Conservation (phyloP, 2,113 vertebrate genomes). For the Pseudolaguvia tuberculata region DNA sequence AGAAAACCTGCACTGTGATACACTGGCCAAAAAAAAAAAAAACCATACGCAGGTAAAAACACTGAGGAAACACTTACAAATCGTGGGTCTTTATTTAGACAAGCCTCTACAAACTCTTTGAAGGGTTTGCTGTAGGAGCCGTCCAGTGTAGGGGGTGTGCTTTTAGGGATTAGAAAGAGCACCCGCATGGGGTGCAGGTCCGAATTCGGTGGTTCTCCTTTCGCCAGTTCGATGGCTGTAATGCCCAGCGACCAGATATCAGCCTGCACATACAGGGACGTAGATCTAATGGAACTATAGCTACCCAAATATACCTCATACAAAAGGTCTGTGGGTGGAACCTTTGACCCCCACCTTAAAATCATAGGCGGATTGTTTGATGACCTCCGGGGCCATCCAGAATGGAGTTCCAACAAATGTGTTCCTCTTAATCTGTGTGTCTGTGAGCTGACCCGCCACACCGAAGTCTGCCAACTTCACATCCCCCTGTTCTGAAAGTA, state of each 20-base stretch:
- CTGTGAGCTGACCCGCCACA: conserved; percentile 94
- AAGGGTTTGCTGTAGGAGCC: conserved; percentile 97
- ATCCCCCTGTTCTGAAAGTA: conserved; percentile 95
- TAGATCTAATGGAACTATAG: neutral
- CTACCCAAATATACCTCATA: neutral
- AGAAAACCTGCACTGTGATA: neutral
- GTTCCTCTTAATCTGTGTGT: conserved; percentile 98
- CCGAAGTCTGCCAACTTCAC: conserved; percentile 98
- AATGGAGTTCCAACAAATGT: conserved; percentile 98
- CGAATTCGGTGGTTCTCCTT: conserved; percentile 96
- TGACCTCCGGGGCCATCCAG: conserved; percentile 99
- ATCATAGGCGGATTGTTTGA: conserved; percentile 98
- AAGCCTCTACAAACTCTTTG: conserved; percentile 97
- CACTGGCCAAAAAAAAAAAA: too few relatives aligned
- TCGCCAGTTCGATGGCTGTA: conserved; percentile 95
- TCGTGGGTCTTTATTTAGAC: conserved; percentile 96
- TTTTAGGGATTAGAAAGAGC: conserved; percentile 96
- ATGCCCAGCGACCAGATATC: conserved; percentile 99
- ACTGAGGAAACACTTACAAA: conserved; percentile 77
- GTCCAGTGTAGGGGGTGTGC: conserved; percentile 91
- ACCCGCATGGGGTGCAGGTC: conserved; percentile 98
- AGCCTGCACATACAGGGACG: conserved; percentile 66
- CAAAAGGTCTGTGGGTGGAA: neutral
- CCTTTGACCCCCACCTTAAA: conserved; percentile 36
- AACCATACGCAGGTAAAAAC: too few relatives aligned